Evolutionary conservation across 2,888 invertebrate genomes (phyloP).

Genomic region (Melanostoma scalare): DNA sequence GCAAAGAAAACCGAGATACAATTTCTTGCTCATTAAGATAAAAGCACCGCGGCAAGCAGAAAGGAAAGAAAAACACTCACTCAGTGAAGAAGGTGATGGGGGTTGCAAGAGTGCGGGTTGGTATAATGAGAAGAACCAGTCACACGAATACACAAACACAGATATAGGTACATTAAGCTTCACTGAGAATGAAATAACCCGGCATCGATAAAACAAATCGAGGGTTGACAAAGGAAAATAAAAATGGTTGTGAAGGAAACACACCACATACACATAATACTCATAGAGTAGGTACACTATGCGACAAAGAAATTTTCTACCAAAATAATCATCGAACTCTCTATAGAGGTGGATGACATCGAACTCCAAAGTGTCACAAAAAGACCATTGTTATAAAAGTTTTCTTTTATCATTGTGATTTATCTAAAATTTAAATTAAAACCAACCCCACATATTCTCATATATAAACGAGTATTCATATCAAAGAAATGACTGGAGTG

Average conservation of each 20-base stretch:
- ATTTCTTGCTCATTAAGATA: slow-evolving; percentile 68
- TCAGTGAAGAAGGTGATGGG: slow-evolving; percentile 14
- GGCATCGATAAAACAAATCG: slow-evolving; percentile 72
- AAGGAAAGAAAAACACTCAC: slow-evolving; percentile 27
- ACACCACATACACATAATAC: background rate
- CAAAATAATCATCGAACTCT: slow-evolving; percentile 16
- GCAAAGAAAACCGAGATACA: slow-evolving; percentile 45
- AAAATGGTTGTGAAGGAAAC: slow-evolving; percentile 43
- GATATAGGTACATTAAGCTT: slow-evolving; percentile 23
- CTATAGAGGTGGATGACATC: too few relatives aligned
- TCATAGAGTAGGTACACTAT: slow-evolving; percentile 17
- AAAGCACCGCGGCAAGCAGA: slow-evolving; percentile 50
- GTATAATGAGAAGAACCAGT: slow-evolving; percentile 39
- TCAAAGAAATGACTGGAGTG: too few relatives aligned
- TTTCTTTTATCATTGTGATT: too few relatives aligned
- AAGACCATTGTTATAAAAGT: background rate
- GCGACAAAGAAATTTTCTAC: slow-evolving; percentile 31
- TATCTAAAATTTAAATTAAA: too few relatives aligned
- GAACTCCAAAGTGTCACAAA: background rate
- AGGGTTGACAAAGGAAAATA: slow-evolving; percentile 66
- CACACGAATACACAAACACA: slow-evolving; percentile 48
- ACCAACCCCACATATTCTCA: too few relatives aligned
- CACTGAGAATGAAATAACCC: slow-evolving; percentile 38
- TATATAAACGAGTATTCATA: too few relatives aligned
- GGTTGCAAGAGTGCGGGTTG: slow-evolving; percentile 8